These are phyloP conservation scores for Neoarius graeffei DNA, from an alignment of 2,113 vertebrate species.

Conservation along the genomic window DNA sequence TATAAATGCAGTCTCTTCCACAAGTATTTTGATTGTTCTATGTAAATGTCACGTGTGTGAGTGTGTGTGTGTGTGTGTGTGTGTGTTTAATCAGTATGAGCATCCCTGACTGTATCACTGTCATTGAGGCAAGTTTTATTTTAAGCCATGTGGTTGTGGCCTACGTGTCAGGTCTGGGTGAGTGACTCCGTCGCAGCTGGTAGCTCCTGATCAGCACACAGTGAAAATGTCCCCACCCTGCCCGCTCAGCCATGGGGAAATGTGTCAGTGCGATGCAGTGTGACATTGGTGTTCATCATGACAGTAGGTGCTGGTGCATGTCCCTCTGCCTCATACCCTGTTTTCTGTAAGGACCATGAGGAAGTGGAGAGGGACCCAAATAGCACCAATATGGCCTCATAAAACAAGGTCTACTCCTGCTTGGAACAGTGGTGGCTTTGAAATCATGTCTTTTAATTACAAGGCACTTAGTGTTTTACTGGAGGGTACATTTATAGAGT, in stretches of 20 bases:
- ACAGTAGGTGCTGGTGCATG: conserved; percentile 30
- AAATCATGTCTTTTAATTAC: conserved; percentile 28
- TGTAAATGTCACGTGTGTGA: not conserved
- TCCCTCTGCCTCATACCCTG: not conserved
- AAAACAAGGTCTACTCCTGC: not conserved
- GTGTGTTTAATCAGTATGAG: conserved; percentile 8
- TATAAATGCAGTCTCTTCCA: conserved; percentile 4
- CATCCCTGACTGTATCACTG: not conserved
- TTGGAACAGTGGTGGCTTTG: conserved; percentile 18
- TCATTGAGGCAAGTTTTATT: conserved; percentile 18
- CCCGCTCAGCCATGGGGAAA: conserved; percentile 25
- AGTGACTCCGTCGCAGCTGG: conserved; percentile 37
- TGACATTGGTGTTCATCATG: conserved; percentile 36
- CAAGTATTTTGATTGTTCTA: conserved; percentile 1
- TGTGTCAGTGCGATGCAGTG: conserved; percentile 34
- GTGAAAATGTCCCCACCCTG: conserved; percentile 9
- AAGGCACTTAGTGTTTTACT: conserved; percentile 27
- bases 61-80: not conserved
- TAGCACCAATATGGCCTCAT: conserved; percentile 3
- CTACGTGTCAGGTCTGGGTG: conserved; percentile 35
- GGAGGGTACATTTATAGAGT: conserved; percentile 31
- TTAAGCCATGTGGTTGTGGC: conserved; percentile 29
- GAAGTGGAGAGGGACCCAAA: not conserved
- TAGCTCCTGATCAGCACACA: conserved; percentile 31
- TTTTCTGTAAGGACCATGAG: not conserved